Base-by-base conservation (phyloP, 2,888 invertebrate species). In the Tiphia femorata region DNA sequence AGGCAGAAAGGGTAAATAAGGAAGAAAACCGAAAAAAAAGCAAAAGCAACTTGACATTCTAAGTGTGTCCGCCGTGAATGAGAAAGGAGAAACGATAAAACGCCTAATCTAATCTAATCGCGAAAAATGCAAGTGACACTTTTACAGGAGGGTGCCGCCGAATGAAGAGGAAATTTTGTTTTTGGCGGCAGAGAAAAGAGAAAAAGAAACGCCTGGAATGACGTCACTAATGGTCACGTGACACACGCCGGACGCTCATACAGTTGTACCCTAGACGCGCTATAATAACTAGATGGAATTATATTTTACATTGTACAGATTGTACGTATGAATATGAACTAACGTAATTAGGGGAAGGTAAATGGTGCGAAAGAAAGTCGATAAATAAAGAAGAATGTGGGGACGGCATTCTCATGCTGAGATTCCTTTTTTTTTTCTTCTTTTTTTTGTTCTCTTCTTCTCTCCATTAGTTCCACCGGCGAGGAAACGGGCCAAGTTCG, bases 241-340 rank as follows among this genome's bases (percentile, higher is more conserved):
- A 59, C 54, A 67, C 61, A 43, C 23, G 12, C 29, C 20, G 57
- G 64, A 52, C 40, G 67, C 67, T 68, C 58, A 69, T 64, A 72
- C 75, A 71, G 67, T 60, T 72, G 72, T 75, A 76, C 67, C n/a
- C 64, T 76, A 73, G 74, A 75, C 62, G 74, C 66, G 74, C 78
- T 77, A 58, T 70, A 79, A 57, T 71, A 79, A 80, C 65, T 80
- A 80, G 82, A 80, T 76, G 79, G 79, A 78, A 80, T 77, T 80
- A 81, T 82, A 82, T 81, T 81, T 82, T 82, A 80, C 82, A 81
- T 81, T 82, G 82, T 82, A 82, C 82, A 80, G 81, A 75, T n/a
- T 68, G 72, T 66, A 64, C 60, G 61, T 74, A 76, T 57, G 64
- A 65, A 70, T 29, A 29, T 69, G 74, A 74, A 76, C 73, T 71